Base-by-base conservation (phyloP, 2,797 vertebrate species). In the Chloroceryle amazona region DNA sequence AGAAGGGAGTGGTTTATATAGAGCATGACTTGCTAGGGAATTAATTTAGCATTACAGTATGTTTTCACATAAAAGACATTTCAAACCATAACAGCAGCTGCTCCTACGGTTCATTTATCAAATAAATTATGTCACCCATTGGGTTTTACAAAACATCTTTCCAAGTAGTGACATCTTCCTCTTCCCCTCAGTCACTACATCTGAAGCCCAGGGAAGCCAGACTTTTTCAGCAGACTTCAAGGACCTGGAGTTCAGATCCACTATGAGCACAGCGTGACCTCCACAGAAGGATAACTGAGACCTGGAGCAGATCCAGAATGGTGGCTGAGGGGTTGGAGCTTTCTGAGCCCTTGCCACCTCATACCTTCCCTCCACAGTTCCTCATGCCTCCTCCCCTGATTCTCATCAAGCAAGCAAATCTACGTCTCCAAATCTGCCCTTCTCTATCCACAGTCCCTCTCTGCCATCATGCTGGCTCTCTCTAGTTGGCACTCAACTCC, bases 151-250 rank as follows among this genome's bases (percentile, higher is more conserved):
- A 84, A 93, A 90, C 65, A 41, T 63, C 85, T 61, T 95, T 95
- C 96, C 90, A 96, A 83, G 82, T 44, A 87, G 91, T 20, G 11
- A 95, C 80, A 91, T 55, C 90, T 76, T 92, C 81, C 91, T 96
- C 92, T 93, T 73, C 94, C 91, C 91, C 82, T 94, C 87, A 86
- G 63, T 65, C 75, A 71, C 68, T 51, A 55, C 47, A 63, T 84
- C 91, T 73, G 91, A 94, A 90, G 19, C 52, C 31, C 60, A 65
- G 47, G 19, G 23, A 81, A 84, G 90, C 52, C 91, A 94, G 88
- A n/a, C 33, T 62, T 76, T 82, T 79, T 37, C 58, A 79, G 58
- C 51, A 76, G 28, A 86, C 86, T 88, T 95, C 93, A 93, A 93
- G 78, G 86, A 33, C 41, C 18, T 70, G 73, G 75, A 89, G 61